Base-by-base conservation (phyloP, 2,888 invertebrate genomes). In the Dryadula phaetusa region DNA sequence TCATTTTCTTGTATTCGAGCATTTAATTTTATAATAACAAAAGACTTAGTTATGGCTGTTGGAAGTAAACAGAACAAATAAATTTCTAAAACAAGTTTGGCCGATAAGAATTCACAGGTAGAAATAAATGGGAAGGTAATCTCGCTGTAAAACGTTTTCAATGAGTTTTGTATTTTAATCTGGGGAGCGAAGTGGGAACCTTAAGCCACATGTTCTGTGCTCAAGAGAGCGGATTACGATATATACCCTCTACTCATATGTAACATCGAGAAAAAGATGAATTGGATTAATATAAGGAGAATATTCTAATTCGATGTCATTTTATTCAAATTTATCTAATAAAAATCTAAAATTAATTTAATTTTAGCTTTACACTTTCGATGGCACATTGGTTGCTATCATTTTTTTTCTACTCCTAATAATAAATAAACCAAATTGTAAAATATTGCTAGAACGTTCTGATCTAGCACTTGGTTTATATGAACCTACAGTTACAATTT, bases 111-210 rank as follows among this genome's bases (percentile, higher is more conserved):
- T 73, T 75, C 71, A 71, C 74, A 76, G 77, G 76, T 76, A 74
- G 66, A 76, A 79, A 83, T 82, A 84, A 84, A 84, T 82, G 79
- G 77, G 69, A 71, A 77, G 77, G 82, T 86, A 85, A 87, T 83
- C 83, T 81, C 73, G 74, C 81, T 81, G 80, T 80, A 81, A 84
- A 87, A 82, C 83, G 83, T 79, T 84, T 85, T 84, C 86, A 86
- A 85, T 87, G 85, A 86, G 83, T 83, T 87, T 86, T 86, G 83
- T 87, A 85, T 86, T 88, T 88, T 85, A 88, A 86, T 87, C 83
- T 83, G 75, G 74, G 71, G 54, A 72, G 70, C 74, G 72, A 77
- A 76, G 76, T 71, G 67, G 73, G 75, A 69, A 70, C 71, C 69
- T 77, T 74, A 72, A 75, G 73, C 75, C 69, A 69, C 73, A 58